Evolutionary conservation across 1,140 invertebrate species (phyloP), one percentile per base, ranked within the genome.

Genomic region (Aphidius gifuensis): DNA sequence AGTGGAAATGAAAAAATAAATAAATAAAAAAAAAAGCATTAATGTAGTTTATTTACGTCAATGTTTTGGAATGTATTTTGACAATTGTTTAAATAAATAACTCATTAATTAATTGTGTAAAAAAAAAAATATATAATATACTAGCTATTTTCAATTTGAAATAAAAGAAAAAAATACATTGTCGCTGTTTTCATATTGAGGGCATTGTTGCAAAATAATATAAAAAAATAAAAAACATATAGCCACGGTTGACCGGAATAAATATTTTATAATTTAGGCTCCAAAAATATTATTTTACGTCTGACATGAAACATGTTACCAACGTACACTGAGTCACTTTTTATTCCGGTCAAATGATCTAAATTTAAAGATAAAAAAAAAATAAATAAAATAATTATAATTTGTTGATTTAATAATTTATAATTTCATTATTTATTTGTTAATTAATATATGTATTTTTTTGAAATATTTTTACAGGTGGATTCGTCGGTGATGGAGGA

Each of bases 401-500:
- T 16, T 3, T 16, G 2, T 50, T 46, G 2, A 46, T 21, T 49
- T 49, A 49, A 3, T 16, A 49, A 49, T 58, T 16, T 42, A n/a
- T n/a, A 11, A 42, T 58, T 40, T 16, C 55, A 21, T 9, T 38
- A 8, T 39, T 9, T 38, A 23, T 38, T 9, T 9, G 8, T 40
- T 39, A 1, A 32, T 38, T 53, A 8, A 7, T 9, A 39, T 3
- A n/a, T 51, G 23, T 38, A 11, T 7, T 21, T 53, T 38, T 39
- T 39, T 38, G 5, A 11, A n/a, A 47, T 59, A 43, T 59, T 44
- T 55, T 58, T 70, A 44, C 67, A 80, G 76, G 83, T 87, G 58
- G 86, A 89, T 73, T 85, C 85, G 21, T 84, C 83, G 48, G 83
- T 81, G 42, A 78, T 87, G 54, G 86, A 88, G 72, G 84, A 88